phyloP scores from a whole-genome alignment of 1,140 invertebrate species.

The Theocolax elegans region DNA sequence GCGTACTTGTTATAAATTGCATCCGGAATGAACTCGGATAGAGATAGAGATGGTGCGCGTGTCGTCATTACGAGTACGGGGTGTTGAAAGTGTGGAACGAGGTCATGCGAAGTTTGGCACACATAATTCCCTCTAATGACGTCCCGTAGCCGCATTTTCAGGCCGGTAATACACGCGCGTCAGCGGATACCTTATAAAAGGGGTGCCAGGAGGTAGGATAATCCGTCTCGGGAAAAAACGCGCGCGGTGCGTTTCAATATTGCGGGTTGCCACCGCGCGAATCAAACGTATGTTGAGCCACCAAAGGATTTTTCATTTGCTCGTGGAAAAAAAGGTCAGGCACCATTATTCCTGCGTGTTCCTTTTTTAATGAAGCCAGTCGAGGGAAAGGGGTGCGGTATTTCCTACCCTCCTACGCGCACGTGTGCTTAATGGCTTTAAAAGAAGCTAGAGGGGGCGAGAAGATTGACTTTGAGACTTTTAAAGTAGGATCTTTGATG shows the following conservation, averaged over 20 bases:
- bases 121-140: constrained; percentile 38
- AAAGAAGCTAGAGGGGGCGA: constrained; percentile 1
- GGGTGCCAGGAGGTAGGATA: constrained; percentile 3
- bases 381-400: not conserved
- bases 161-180: constrained; percentile 6
- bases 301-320: constrained; percentile 41
- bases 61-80: not conserved
- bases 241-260: constrained; percentile 34
- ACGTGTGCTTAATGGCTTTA: constrained; percentile 41
- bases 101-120: constrained; percentile 5
- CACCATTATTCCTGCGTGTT: constrained; percentile 30
- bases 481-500: constrained; percentile 30
- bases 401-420: constrained; percentile 34
- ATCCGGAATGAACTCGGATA: constrained; percentile 6
- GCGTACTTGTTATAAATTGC: not conserved
- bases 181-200: constrained; percentile 11
- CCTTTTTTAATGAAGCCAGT: constrained; percentile 43
- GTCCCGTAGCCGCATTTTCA: not conserved
- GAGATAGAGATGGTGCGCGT: not conserved
- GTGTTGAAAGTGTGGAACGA: constrained; percentile 6
- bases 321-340: constrained; percentile 29
- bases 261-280: constrained; percentile 3
- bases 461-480: constrained; percentile 30
- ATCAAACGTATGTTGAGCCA: constrained; percentile 4
- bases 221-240: constrained; percentile 32